Percentiles rank a stretch among this genome's conserved stretches.
These are phyloP conservation scores for Pangasianodon gigas DNA, from an alignment of 2,113 vertebrate genomes.

Conservation along the genomic window DNA sequence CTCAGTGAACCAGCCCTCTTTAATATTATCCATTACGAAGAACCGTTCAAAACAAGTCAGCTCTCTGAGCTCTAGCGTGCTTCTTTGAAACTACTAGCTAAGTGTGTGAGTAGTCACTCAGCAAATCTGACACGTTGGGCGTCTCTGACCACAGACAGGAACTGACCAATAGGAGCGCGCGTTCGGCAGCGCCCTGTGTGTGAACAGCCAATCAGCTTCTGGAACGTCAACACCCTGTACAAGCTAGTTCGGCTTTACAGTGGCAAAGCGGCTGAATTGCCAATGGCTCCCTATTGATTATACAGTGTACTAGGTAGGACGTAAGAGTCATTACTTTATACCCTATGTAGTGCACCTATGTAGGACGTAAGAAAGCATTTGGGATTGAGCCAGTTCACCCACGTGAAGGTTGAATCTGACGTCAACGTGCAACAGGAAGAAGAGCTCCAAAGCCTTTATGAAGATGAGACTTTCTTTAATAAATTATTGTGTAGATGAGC, in stretches of 20 bases:
- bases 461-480: not conserved
- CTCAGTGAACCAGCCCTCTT: slow-evolving; percentile 94
- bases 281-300: not conserved
- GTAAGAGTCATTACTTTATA: not conserved
- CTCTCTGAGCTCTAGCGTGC: not conserved
- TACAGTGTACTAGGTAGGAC: not conserved
- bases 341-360: not conserved
- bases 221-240: not conserved
- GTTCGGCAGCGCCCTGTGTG: not conserved
- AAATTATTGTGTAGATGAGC: not conserved
- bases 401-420: not conserved
- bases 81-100: slow-evolving; percentile 16
- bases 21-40: slow-evolving; percentile 75
- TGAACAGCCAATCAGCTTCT: not conserved
- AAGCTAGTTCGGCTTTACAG: slow-evolving; percentile 18
- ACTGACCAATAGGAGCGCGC: slow-evolving; percentile 22
- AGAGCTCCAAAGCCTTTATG: not conserved
- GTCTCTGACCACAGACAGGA: slow-evolving; percentile 28
- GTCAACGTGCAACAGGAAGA: not conserved
- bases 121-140: slow-evolving; percentile 50
- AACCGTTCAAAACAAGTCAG: not conserved
- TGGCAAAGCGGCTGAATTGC: not conserved
- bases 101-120: slow-evolving; percentile 20
- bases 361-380: not conserved
- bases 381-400: not conserved